phyloP scores from a whole-genome alignment of 2,888 invertebrate genomes.

The Dysmachus trigonus region DNA sequence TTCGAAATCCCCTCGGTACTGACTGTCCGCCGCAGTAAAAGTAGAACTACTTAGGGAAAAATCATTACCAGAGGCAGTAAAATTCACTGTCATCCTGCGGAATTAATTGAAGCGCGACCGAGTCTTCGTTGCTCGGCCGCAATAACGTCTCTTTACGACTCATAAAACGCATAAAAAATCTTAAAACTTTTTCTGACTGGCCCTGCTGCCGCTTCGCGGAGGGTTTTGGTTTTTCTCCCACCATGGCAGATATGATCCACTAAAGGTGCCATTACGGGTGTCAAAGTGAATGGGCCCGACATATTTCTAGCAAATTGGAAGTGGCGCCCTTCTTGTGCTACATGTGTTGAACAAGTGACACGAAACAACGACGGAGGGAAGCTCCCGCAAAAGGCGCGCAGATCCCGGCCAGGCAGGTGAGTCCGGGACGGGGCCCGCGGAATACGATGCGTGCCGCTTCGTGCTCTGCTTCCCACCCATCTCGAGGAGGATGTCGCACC shows the following conservation, averaged over 20 bases:
- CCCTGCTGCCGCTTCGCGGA: neutral
- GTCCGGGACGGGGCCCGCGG: neutral
- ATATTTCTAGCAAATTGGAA: constrained; percentile 25
- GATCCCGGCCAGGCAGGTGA: neutral
- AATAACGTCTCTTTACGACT: neutral
- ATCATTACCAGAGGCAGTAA: neutral
- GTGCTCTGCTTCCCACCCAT: neutral
- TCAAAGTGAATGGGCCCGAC: neutral
- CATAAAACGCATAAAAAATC: neutral
- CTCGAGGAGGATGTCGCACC: constrained; percentile 14
- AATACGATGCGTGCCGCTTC: constrained; percentile 8
- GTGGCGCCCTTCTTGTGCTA: constrained; percentile 30
- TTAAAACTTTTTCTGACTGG: neutral
- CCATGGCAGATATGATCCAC: neutral
- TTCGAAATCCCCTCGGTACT: too few relatives aligned
- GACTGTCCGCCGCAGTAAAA: neutral
- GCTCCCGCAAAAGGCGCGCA: neutral
- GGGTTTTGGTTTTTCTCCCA: neutral
- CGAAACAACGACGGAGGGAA: neutral
- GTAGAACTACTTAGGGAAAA: neutral
- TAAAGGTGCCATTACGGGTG: constrained; percentile 2
- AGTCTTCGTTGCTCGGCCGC: neutral
- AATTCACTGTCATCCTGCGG: neutral
- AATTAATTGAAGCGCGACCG: neutral
- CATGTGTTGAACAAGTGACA: constrained; percentile 35